Evolutionary conservation across 2,888 invertebrate species (phyloP), one percentile per base, ranked within the genome.

Genomic region (Drosophila borealis): DNA sequence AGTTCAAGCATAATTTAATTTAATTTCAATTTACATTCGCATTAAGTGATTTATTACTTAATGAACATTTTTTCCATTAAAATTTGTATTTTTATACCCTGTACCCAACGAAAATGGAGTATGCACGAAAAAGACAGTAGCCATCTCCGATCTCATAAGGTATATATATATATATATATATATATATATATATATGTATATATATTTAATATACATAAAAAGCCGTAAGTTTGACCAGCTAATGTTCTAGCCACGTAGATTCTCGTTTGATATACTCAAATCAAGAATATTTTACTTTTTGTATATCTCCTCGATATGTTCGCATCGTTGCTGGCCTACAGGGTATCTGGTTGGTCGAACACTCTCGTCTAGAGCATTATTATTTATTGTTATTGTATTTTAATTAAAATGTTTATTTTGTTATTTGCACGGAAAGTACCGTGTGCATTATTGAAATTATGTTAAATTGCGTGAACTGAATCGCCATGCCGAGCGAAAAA

Each of bases 401-500:
- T 77, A 83, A 80, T 80, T 80, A 78, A 83, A 83, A 83, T 80
- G 70, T 70, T 80, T 80, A 77, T 80, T 77, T 53, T 73, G 66
- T 53, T 66, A 64, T 68, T 70, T 74, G 51, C 65, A 50, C 51
- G 44, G 42, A 59, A 71, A 76, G 51, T 70, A 50, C 60, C 9
- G 5, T 29, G 51, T 51, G 42, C 53, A 78, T 66, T 74, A 64
- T 78, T 50, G 33, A 69, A 69, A 68, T 69, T 42, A 63, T 59
- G 56, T 41, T 36, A 45, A 53, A 34, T 71, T 56, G 49, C 48
- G 55, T 62, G 50, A 39, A 51, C 34, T 8, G 63, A 36, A 45
- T 29, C 61, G 44, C 44, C 10, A 36, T 14, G 44, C 19, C 19
- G 6, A n/a, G 34, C 36, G 33, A n/a, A 25, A 46, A 44, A 56